Evolutionary conservation across 2,113 vertebrate genomes (phyloP), one percentile per base, ranked within the genome.

Genomic region (Pituophis catenifer): DNA sequence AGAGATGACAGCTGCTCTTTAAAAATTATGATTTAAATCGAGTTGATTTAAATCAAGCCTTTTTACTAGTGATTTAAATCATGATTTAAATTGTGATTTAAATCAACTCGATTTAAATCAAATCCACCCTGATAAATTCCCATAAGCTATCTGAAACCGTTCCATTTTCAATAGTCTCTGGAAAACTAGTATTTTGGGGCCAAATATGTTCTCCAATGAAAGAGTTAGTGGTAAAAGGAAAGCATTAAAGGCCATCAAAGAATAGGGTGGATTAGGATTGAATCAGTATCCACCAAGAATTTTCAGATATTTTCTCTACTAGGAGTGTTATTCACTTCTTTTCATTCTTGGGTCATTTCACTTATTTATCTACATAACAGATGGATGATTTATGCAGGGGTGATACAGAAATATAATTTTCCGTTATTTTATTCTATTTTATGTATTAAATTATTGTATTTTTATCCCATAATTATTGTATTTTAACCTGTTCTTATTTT

Each of bases 291-390:
- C 26, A 33, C 13, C 29, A n/a, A 29, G 62, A 88, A 55, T n/a
- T 15, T n/a, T 53, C 53, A 55, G n/a, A 55, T 15, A 33, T 54
- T 33, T n/a, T 33, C 65, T 65, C 9, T 65, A 53, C 53, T 86
- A 58, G 1, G 8, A 17, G 38, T 52, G n/a, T 4, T 1, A 85
- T 88, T 92, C 23, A 0, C 0, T 1, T 86, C 23, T 8, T 0
- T 38, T 90, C 54, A 89, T 57, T 70, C 33, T 87, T 52, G 57
- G 38, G 54, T 6, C 24, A 38, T 93, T 93, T 94, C 58, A 75
- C 11, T 81, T 3, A 50, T 57, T 62, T 92, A 62, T 6, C 50
- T 52, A 9, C 15, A 29, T 70, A 58, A 65, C 48, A 88, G 86
- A 88, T 33, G 21, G 54, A 38, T 70, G 58, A 88, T 33, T 54